phyloP scores from a whole-genome alignment of 1,140 invertebrate species.

The Xylocopa sonorina region DNA sequence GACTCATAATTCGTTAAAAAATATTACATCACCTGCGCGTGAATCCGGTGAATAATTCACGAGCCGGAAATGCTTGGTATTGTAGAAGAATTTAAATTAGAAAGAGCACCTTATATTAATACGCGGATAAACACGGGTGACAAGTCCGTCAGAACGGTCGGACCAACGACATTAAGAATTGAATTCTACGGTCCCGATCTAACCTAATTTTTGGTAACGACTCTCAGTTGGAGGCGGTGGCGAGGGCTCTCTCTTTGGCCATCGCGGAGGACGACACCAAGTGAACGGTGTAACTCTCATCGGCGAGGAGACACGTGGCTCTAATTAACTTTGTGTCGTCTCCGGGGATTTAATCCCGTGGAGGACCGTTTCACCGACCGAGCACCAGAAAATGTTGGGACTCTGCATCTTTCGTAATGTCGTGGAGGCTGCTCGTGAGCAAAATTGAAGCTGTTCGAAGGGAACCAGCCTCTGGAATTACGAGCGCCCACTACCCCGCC shows the following conservation, averaged over 20 bases:
- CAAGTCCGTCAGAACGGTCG: background rate
- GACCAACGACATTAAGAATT: background rate
- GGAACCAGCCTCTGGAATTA: background rate
- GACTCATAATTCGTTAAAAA: too few relatives aligned
- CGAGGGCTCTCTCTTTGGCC: too few relatives aligned
- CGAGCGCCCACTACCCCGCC: too few relatives aligned
- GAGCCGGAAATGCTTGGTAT: background rate
- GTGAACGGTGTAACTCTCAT: conserved; percentile 51
- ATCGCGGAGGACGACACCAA: background rate
- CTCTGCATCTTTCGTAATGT: conserved; percentile 58
- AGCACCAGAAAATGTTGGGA: conserved; percentile 47
- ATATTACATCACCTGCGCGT: too few relatives aligned
- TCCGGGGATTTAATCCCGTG: conserved; percentile 64
- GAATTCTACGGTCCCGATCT: conserved; percentile 7
- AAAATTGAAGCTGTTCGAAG: conserved; percentile 48
- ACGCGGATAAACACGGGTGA: background rate
- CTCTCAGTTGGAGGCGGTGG: conserved; percentile 4
- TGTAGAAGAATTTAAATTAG: too few relatives aligned
- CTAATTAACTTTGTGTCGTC: conserved; percentile 64
- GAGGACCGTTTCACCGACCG: conserved; percentile 50
- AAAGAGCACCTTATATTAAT: background rate
- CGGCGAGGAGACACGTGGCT: conserved; percentile 58
- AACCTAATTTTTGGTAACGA: conserved; percentile 25
- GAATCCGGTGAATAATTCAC: too few relatives aligned
- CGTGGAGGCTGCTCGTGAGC: conserved; percentile 41